A percentile compares a stretch with the other conserved stretches of the same genome.
These are phyloP conservation scores for Pomatostomus ruficeps DNA, from an alignment of 2,113 vertebrate genomes.

Conservation along the genomic window DNA sequence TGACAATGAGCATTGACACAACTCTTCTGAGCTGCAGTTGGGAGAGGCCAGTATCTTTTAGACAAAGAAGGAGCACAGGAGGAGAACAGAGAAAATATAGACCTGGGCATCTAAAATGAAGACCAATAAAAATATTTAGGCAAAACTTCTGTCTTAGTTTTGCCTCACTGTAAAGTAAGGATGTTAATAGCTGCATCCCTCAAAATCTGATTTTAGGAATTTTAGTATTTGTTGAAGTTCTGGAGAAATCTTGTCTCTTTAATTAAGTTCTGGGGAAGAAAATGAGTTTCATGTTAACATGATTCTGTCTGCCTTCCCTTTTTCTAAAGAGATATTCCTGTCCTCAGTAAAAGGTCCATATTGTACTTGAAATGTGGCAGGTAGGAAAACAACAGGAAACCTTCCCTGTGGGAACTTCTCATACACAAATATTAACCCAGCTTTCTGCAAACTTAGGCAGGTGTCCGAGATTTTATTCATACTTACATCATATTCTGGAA, in stretches of 20 bases:
- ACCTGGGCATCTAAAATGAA: neutral
- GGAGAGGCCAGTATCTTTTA: neutral
- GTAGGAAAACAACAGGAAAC: neutral
- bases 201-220: neutral
- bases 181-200: neutral
- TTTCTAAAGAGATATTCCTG: neutral
- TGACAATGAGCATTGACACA: neutral
- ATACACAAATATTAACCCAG: neutral
- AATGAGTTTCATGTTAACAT: fast-evolving
- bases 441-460: neutral
- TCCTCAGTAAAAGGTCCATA: neutral
- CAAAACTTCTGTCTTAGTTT: neutral
- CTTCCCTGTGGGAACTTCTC: neutral
- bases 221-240: neutral
- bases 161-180: neutral
- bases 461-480: neutral
- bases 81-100: neutral
- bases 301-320: neutral
- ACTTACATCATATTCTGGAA: neutral
- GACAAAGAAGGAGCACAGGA: neutral
- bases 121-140: neutral
- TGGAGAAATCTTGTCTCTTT: neutral
- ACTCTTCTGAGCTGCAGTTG: neutral
- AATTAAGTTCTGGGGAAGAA: neutral
- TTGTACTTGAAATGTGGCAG: neutral